phyloP scores from a whole-genome alignment of 2,113 vertebrate genomes.

The Gracilinanus agilis region DNA sequence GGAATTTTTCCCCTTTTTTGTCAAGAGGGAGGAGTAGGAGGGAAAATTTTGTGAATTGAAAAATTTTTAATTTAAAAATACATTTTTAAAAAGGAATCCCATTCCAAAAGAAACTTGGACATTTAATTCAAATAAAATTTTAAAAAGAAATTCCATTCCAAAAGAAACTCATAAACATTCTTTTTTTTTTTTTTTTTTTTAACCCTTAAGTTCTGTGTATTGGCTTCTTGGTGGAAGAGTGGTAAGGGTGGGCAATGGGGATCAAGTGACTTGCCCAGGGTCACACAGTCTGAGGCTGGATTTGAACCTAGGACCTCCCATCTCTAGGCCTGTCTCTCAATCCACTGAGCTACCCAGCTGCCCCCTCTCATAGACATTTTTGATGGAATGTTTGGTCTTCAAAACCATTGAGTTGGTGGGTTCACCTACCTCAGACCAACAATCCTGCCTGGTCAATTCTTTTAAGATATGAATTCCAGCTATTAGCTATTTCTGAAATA shows the following conservation, averaged over 20 bases:
- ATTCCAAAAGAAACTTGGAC: background rate
- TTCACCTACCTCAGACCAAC: background rate
- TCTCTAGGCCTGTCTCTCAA: no score
- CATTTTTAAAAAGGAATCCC: background rate
- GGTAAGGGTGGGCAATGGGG: no score
- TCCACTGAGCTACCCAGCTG: no score
- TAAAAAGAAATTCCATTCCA: no score
- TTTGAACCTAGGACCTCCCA: no score
- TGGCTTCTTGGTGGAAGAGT: no score
- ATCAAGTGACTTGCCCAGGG: no score
- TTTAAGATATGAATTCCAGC: background rate
- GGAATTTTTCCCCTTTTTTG: background rate
- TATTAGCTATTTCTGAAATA: background rate
- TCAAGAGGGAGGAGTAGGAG: background rate
- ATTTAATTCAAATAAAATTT: no score
- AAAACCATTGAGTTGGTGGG: background rate
- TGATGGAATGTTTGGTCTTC: background rate
- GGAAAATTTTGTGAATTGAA: background rate
- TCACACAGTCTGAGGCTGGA: no score
- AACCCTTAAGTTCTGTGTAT: no score
- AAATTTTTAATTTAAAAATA: background rate
- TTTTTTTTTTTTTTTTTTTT: no score
- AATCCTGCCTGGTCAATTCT: background rate
- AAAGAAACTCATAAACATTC: no score
- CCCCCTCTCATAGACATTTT: background rate